These are phyloP conservation scores for Lasiurus borealis DNA, from an alignment of 2,113 vertebrate species.

Conservation along the genomic window DNA sequence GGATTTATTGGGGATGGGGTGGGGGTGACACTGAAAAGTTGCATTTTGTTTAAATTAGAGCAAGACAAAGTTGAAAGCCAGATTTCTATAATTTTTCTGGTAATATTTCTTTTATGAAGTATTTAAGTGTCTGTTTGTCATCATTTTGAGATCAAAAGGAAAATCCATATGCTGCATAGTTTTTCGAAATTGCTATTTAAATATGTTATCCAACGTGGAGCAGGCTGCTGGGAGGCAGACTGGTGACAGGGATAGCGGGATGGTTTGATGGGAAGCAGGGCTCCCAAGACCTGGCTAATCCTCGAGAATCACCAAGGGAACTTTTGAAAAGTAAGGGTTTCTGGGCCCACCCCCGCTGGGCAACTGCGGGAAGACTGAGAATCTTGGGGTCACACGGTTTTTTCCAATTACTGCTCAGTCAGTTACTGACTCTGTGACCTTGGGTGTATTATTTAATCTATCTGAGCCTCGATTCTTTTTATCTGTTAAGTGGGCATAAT, in stretches of 20 bases:
- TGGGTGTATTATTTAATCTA: background rate
- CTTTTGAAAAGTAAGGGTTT: constrained; percentile 10
- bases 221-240: background rate
- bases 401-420: background rate
- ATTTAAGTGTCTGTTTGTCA: constrained; percentile 83
- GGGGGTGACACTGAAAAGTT: constrained; percentile 49
- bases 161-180: constrained; percentile 78
- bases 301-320: background rate
- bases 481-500: constrained; percentile 37
- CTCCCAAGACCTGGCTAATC: background rate
- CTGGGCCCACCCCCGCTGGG: background rate
- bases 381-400: background rate
- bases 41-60: constrained; percentile 82
- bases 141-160: constrained; percentile 84
- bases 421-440: background rate
- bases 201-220: constrained; percentile 64
- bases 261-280: background rate
- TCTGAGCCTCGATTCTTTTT: background rate
- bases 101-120: constrained; percentile 82
- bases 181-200: constrained; percentile 78
- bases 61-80: constrained; percentile 78
- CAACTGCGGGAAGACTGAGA: background rate
- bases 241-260: background rate
- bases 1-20: background rate
- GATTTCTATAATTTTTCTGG: constrained; percentile 80